Evolutionary conservation across 2,888 invertebrate genomes (phyloP).

Genomic region (Lasioglossum figueresi): DNA sequence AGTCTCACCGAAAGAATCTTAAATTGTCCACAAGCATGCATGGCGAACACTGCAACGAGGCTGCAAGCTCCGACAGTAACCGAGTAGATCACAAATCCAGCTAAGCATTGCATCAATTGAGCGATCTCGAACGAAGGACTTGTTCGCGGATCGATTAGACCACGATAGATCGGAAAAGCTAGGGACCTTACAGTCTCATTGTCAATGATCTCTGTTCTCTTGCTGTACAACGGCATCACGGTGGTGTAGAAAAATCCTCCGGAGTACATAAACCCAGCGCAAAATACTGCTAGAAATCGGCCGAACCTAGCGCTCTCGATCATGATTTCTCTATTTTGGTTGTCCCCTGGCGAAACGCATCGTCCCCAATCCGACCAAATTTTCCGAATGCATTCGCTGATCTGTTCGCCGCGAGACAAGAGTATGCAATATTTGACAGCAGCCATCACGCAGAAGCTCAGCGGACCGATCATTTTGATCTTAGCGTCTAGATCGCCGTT

Average conservation of each 20-base stretch:
- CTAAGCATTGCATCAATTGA: constrained; percentile 73
- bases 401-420: constrained; percentile 47
- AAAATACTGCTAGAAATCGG: constrained; percentile 63
- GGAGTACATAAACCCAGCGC: constrained; percentile 74
- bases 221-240: constrained; percentile 73
- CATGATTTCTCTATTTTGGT: constrained; percentile 65
- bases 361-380: constrained; percentile 70
- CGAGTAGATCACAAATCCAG: constrained; percentile 75
- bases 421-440: constrained; percentile 70
- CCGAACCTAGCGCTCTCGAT: constrained; percentile 66
- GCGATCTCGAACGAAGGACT: constrained; percentile 78
- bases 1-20: constrained; percentile 70
- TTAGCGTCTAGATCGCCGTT: constrained; percentile 60
- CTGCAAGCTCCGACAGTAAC: constrained; percentile 76
- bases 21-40: constrained; percentile 79
- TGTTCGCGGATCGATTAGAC: constrained; percentile 69
- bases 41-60: constrained; percentile 76
- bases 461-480: constrained; percentile 72
- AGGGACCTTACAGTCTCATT: constrained; percentile 72
- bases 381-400: constrained; percentile 66
- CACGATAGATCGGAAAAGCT: constrained; percentile 75
- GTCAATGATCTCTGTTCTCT: constrained; percentile 66
- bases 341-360: background rate
- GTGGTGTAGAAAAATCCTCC: constrained; percentile 77
- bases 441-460: constrained; percentile 74